A percentile compares a stretch with the other conserved stretches of the same genome.
Evolutionary conservation across 2,888 invertebrate genomes (phyloP).

Genomic region (Ernsta delagoae): DNA sequence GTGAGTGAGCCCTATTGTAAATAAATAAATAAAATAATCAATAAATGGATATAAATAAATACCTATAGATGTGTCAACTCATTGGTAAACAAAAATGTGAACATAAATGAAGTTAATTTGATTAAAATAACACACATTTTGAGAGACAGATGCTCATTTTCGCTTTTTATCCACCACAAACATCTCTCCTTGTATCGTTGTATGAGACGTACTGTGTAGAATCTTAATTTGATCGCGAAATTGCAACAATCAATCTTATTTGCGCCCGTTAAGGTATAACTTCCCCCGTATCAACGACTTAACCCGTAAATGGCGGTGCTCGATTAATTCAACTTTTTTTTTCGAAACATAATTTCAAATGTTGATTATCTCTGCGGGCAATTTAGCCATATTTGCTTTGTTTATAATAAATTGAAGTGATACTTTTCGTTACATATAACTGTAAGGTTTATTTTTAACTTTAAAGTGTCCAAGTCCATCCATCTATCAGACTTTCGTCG

Average conservation of each 20-base stretch:
- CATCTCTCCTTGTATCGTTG: slow-evolving; percentile 11
- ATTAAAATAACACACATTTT: slow-evolving; percentile 22
- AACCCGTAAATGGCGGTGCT: slow-evolving; percentile 29
- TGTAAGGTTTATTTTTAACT: too few species aligned
- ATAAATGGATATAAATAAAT: too few species aligned
- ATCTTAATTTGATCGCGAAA: slow-evolving; percentile 36
- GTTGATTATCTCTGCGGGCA: slow-evolving; percentile 33
- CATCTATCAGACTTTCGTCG: too few species aligned
- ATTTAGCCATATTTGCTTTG: slow-evolving; percentile 33
- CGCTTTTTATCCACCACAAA: neutral
- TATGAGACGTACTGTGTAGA: neutral
- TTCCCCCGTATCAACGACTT: slow-evolving; percentile 5
- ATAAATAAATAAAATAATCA: too few species aligned
- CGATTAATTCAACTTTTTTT: slow-evolving; percentile 18
- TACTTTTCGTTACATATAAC: slow-evolving; percentile 12
- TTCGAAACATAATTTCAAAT: slow-evolving; percentile 31
- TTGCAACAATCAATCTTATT: slow-evolving; percentile 38
- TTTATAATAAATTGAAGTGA: slow-evolving; percentile 30
- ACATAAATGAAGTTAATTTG: slow-evolving; percentile 12
- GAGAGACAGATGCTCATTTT: slow-evolving; percentile 20
- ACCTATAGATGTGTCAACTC: too few species aligned
- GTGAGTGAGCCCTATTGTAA: too few species aligned
- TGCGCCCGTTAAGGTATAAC: slow-evolving; percentile 17
- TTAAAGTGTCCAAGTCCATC: too few species aligned
- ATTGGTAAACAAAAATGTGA: too few species aligned